A percentile compares a stretch with the other conserved stretches of the same genome.
These are phyloP conservation scores for Globodera rostochiensis DNA, from an alignment of 1,140 invertebrate genomes.

Conservation along the genomic window DNA sequence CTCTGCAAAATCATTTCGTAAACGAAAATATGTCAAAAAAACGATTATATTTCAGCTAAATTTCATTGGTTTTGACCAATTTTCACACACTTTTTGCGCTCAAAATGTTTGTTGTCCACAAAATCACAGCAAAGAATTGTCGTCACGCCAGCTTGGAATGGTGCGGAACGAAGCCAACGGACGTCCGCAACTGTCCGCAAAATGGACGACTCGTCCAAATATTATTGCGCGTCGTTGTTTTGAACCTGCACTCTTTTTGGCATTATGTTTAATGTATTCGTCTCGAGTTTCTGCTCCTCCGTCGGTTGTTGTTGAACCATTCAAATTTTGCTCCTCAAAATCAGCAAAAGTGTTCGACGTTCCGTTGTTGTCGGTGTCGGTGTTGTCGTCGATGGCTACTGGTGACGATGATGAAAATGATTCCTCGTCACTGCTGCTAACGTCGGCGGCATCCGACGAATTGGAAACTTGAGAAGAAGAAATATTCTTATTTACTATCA, in stretches of 20 bases:
- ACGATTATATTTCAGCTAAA: no score
- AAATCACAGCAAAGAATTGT: background rate
- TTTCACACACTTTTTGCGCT: no score
- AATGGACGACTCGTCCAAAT: background rate
- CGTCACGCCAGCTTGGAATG: background rate
- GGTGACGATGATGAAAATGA: background rate
- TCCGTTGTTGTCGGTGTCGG: no score
- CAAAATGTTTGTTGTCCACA: no score
- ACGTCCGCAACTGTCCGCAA: background rate
- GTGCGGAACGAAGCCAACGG: background rate
- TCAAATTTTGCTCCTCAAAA: background rate
- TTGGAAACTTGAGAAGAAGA: background rate
- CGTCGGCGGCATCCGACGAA: background rate
- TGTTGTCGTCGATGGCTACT: background rate
- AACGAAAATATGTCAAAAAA: no score
- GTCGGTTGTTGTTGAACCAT: background rate
- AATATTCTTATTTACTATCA: background rate
- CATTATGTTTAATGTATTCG: background rate
- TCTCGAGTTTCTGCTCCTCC: no score
- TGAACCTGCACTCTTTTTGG: background rate
- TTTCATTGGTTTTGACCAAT: no score
- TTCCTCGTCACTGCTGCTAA: background rate
- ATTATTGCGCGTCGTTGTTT: no score
- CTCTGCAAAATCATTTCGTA: no score
- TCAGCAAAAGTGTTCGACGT: no score